Evolutionary conservation across 2,113 vertebrate genomes (phyloP).

Genomic region (Globicephala melas): DNA sequence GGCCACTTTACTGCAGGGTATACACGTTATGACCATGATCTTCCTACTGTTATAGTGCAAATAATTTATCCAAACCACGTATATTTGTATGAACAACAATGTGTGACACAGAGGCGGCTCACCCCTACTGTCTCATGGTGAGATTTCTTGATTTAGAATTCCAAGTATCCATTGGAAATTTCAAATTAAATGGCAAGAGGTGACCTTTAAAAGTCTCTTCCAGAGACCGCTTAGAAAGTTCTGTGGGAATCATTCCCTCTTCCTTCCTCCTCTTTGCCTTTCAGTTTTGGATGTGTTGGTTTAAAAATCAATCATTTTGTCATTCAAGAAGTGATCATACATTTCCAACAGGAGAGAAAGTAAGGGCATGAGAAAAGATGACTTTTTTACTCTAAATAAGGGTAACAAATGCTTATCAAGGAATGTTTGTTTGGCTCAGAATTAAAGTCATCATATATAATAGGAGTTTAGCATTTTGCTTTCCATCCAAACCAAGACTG

Average conservation of each 20-base stretch:
- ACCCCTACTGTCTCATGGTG: background rate
- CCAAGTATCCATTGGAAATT: background rate
- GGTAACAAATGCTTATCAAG: slow-evolving; percentile 64
- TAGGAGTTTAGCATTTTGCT: slow-evolving; percentile 44
- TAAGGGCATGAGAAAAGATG: slow-evolving; percentile 17
- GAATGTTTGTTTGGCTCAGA: slow-evolving; percentile 58
- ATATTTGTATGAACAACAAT: no score
- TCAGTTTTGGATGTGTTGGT: slow-evolving; percentile 20
- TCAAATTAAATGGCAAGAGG: slow-evolving; percentile 4
- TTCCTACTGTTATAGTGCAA: background rate
- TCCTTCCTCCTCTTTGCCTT: background rate
- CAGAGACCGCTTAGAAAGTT: background rate
- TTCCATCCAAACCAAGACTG: slow-evolving; percentile 45
- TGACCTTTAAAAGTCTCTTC: slow-evolving; percentile 24
- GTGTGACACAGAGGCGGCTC: no score
- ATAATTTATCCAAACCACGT: background rate
- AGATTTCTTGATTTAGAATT: background rate
- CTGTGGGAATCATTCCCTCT: background rate
- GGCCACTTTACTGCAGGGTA: background rate
- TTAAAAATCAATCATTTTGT: slow-evolving; percentile 56
- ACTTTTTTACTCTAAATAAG: slow-evolving; percentile 61
- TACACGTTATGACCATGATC: fast-evolving
- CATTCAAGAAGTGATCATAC: slow-evolving; percentile 30
- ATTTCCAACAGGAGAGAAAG: slow-evolving; percentile 43
- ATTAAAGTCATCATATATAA: slow-evolving; percentile 57